Evolutionary conservation across 2,888 invertebrate species (phyloP).

Genomic region (Ectobius pallidus): DNA sequence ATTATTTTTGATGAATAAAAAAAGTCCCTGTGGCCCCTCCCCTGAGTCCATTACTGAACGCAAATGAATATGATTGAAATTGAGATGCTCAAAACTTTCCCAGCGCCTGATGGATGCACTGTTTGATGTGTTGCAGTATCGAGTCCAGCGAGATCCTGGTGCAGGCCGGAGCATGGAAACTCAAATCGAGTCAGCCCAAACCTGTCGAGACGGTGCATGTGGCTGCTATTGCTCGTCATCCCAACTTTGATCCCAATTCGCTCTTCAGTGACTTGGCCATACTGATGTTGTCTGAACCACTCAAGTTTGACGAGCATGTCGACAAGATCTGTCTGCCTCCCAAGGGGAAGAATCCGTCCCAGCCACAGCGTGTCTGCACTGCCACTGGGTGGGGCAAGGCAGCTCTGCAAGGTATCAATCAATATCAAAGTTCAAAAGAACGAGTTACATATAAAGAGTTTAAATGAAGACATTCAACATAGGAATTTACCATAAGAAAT

Average conservation of each 20-base stretch:
- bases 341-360: not conserved
- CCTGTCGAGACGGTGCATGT: conserved; percentile 80
- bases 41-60: too few species aligned
- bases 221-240: conserved; percentile 71
- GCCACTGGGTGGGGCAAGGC: conserved; percentile 86
- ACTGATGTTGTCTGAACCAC: conserved; percentile 65
- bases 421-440: too few species aligned
- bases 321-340: conserved; percentile 73
- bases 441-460: not conserved
- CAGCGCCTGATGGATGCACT: too few species aligned
- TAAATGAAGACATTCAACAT: too few species aligned
- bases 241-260: conserved; percentile 66
- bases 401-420: conserved; percentile 77
- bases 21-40: too few species aligned
- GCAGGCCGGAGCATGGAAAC: conserved; percentile 84
- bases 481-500: too few species aligned
- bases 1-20: too few species aligned
- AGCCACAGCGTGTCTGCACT: conserved; percentile 63
- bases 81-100: too few species aligned
- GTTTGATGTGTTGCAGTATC: conserved; percentile 62
- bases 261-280: conserved; percentile 74
- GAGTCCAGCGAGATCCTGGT: conserved; percentile 70
- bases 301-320: conserved; percentile 71
- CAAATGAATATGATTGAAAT: too few species aligned
- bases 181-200: conserved; percentile 66